phyloP scores from a whole-genome alignment of 2,113 vertebrate genomes.

The Hiodon alosoides region DNA sequence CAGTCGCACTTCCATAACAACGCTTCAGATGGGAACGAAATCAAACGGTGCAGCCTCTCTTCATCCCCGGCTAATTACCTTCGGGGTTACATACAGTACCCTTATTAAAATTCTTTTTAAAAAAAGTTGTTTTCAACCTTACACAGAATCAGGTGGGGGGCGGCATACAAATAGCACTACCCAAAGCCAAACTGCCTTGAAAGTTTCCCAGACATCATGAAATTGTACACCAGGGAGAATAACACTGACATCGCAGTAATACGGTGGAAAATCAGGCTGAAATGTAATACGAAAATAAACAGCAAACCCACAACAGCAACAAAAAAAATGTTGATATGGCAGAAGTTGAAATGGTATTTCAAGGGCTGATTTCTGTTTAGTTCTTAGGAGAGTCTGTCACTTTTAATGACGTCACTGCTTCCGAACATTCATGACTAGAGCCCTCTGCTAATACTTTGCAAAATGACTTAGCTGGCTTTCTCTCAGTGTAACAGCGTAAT shows the following conservation, averaged over 20 bases:
- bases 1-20: conserved; percentile 39
- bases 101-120: conserved; percentile 50
- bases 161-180: conserved; percentile 32
- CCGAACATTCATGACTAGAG: conserved; percentile 1
- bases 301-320: conserved; percentile 23
- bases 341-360: conserved; percentile 25
- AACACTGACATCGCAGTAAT: conserved; percentile 42
- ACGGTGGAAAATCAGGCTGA: conserved; percentile 47
- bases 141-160: conserved; percentile 30
- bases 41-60: conserved; percentile 44
- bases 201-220: conserved; percentile 37
- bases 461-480: not conserved
- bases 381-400: conserved; percentile 15
- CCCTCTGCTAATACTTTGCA: not conserved
- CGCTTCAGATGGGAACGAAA: conserved; percentile 49
- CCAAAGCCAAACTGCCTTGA: conserved; percentile 38
- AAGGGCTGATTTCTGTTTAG: conserved; percentile 21
- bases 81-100: conserved; percentile 46
- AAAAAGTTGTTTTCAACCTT: conserved; percentile 44
- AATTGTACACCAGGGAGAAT: conserved; percentile 33
- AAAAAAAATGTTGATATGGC: conserved; percentile 41
- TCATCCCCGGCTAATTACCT: conserved; percentile 59
- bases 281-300: conserved; percentile 45
- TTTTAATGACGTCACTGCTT: conserved; percentile 13
- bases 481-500: not conserved